A percentile compares a stretch with the other conserved stretches of the same genome.
These are phyloP conservation scores for Fringilla coelebs DNA, from an alignment of 2,797 vertebrate species.

Conservation along the genomic window DNA sequence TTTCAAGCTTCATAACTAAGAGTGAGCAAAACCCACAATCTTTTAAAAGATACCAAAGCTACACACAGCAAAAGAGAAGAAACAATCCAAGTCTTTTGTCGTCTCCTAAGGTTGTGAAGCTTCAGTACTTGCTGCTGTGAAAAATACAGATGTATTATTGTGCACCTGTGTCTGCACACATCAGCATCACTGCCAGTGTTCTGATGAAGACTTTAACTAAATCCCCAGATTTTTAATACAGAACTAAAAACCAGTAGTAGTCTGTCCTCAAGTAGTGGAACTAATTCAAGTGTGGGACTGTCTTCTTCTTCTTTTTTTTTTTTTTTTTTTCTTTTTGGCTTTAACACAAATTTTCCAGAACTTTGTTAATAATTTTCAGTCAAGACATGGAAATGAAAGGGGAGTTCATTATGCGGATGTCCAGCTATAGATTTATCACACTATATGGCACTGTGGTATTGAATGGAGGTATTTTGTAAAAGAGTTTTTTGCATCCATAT, in stretches of 20 bases:
- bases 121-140: not conserved
- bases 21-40: not conserved
- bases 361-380: not conserved
- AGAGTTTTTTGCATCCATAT: not conserved
- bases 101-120: not conserved
- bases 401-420: not conserved
- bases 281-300: fast-evolving
- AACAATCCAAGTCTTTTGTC: not conserved
- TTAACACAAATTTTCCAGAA: not conserved
- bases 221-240: not conserved
- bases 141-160: not conserved
- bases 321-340: not conserved
- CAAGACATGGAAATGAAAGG: not conserved
- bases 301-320: not conserved
- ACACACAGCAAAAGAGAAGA: not conserved
- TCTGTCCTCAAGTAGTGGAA: not conserved
- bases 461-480: not conserved
- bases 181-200: not conserved
- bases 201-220: not conserved
- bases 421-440: not conserved
- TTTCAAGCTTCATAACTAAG: not conserved
- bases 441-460: not conserved
- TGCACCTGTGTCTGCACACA: not conserved
- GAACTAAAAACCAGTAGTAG: not conserved
- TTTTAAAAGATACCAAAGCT: not conserved